Evolutionary conservation across 1,140 invertebrate species (phyloP).

Genomic region (Drosophila serrata): DNA sequence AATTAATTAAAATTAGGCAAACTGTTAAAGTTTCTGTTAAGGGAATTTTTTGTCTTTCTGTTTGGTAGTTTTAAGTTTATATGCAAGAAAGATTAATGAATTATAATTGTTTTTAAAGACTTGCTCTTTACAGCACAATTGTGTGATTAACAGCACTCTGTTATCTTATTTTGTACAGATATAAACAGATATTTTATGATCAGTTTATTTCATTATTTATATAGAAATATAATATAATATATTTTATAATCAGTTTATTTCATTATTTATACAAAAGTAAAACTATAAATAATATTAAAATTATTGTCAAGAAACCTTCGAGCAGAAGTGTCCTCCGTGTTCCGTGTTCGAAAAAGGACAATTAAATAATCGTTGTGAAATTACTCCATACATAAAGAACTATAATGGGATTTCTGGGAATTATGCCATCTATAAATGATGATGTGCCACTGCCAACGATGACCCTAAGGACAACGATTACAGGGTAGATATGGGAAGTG

Average conservation of each 20-base stretch:
- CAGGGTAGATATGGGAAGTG: slow-evolving; percentile 25
- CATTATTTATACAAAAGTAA: background rate
- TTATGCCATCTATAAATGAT: slow-evolving; percentile 16
- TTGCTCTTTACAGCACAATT: no score
- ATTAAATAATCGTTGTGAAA: slow-evolving; percentile 12
- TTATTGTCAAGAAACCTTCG: background rate
- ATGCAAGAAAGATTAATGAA: no score
- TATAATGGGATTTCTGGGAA: slow-evolving; percentile 11
- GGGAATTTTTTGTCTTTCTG: background rate
- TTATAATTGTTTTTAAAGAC: no score
- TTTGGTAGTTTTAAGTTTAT: background rate
- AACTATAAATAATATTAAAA: background rate
- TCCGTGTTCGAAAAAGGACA: background rate
- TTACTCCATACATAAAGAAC: slow-evolving; percentile 1
- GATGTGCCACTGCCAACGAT: background rate
- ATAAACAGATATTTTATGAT: background rate
- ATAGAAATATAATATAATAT: background rate
- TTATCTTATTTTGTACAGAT: background rate
- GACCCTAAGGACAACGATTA: slow-evolving; percentile 9
- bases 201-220: background rate
- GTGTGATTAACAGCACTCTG: background rate
- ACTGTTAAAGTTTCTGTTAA: background rate
- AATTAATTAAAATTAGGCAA: no score
- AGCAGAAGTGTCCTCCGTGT: background rate
- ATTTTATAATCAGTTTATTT: background rate